phyloP scores from a whole-genome alignment of 2,888 invertebrate genomes.

The Isoperla grammatica region DNA sequence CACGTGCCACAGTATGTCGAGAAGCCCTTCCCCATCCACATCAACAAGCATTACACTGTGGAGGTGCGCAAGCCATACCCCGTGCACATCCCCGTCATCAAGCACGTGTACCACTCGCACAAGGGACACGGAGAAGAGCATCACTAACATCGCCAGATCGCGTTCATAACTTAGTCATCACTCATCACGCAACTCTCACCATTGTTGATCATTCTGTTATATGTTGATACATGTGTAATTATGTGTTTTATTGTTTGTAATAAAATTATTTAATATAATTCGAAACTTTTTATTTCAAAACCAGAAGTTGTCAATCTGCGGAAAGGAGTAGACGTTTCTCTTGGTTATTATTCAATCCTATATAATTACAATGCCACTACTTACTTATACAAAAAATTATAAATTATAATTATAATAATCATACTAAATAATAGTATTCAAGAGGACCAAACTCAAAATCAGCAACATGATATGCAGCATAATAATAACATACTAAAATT shows the following conservation, averaged over 20 bases:
- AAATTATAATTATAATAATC: no score
- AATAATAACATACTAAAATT: no score
- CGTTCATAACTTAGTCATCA: background rate
- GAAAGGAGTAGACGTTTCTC: no score
- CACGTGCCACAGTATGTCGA: constrained; percentile 28
- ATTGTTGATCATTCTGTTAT: background rate
- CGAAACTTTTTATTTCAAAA: no score
- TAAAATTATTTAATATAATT: background rate
- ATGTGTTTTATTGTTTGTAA: background rate
- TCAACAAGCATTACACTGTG: constrained; percentile 26
- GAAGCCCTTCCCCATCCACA: constrained; percentile 31
- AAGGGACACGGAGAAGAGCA: background rate
- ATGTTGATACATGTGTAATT: constrained; percentile 9
- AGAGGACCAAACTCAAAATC: no score
- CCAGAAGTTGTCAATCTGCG: no score
- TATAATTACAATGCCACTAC: no score
- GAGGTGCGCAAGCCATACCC: constrained; percentile 30
- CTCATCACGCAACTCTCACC: background rate
- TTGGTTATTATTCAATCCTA: no score
- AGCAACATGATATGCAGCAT: no score
- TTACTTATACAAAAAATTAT: no score
- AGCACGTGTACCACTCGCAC: constrained; percentile 27
- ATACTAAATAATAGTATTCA: no score
- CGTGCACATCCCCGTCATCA: constrained; percentile 28
- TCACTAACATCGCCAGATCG: constrained; percentile 1